phyloP scores from a whole-genome alignment of 2,888 invertebrate species.

The Galerucella pusilla region DNA sequence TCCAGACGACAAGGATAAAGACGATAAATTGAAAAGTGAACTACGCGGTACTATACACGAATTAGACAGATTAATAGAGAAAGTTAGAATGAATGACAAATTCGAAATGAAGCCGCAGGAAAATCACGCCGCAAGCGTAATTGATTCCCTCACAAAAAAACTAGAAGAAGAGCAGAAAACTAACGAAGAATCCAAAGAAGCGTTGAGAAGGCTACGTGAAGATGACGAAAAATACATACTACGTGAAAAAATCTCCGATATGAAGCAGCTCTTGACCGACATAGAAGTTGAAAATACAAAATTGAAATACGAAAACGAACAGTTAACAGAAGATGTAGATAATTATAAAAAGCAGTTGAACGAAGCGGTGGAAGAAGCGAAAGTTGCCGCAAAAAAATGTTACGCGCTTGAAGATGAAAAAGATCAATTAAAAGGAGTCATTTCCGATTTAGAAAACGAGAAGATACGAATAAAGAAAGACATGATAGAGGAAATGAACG shows the following conservation, averaged over 20 bases:
- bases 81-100: constrained; percentile 46
- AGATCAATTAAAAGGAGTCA: constrained; percentile 44
- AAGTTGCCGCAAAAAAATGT: constrained; percentile 41
- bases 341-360: constrained; percentile 45
- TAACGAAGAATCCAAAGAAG: constrained; percentile 47
- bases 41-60: constrained; percentile 48
- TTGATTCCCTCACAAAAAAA: constrained; percentile 44
- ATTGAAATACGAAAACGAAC: constrained; percentile 49
- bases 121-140: constrained; percentile 42
- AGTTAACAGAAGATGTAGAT: constrained; percentile 47
- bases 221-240: constrained; percentile 51
- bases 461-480: constrained; percentile 51
- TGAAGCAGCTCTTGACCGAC: constrained; percentile 51
- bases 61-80: constrained; percentile 47
- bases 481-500: constrained; percentile 53
- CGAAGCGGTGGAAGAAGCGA: constrained; percentile 45
- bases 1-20: constrained; percentile 36
- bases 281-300: constrained; percentile 52
- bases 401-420: constrained; percentile 48
- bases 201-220: constrained; percentile 47
- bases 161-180: constrained; percentile 49
- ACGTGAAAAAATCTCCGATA: constrained; percentile 49
- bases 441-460: constrained; percentile 50
- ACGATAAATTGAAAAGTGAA: constrained; percentile 44
- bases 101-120: constrained; percentile 44